A percentile compares a stretch with the other conserved stretches of the same genome.
phyloP scores from a whole-genome alignment of 1,140 invertebrate species.

The Eriocheir sinensis region DNA sequence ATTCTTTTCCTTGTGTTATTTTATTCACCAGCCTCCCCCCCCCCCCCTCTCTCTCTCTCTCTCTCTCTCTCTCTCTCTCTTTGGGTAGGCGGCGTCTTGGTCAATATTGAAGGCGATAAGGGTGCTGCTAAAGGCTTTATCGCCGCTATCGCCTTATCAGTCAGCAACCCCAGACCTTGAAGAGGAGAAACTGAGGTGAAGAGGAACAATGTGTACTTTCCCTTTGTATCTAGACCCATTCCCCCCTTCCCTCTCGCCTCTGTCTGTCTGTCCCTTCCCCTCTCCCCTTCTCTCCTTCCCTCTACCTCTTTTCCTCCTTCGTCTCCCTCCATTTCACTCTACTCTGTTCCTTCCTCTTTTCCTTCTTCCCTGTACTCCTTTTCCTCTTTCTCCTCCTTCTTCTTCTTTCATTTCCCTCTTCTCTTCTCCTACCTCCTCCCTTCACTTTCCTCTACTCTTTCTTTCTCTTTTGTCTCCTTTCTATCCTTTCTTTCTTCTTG shows the following conservation, averaged over 20 bases:
- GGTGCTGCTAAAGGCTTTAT: not conserved
- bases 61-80: not conserved
- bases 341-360: not conserved
- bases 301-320: not conserved
- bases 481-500: too few species aligned
- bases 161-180: not conserved
- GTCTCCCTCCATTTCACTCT: not conserved
- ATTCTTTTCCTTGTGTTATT: too few species aligned
- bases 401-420: not conserved
- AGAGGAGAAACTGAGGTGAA: not conserved
- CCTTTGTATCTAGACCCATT: not conserved
- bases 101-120: not conserved
- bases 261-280: too few species aligned
- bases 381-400: too few species aligned
- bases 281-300: not conserved
- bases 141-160: not conserved
- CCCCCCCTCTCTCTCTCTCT: slow-evolving; percentile 20
- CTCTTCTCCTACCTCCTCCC: not conserved
- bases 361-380: too few species aligned
- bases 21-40: too few species aligned
- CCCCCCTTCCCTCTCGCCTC: not conserved
- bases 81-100: not conserved
- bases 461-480: too few species aligned
- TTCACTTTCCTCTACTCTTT: too few species aligned
- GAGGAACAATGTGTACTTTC: not conserved